Conservation (phyloP, 2,888 invertebrate genomes). For the Dascillus cervinus region DNA sequence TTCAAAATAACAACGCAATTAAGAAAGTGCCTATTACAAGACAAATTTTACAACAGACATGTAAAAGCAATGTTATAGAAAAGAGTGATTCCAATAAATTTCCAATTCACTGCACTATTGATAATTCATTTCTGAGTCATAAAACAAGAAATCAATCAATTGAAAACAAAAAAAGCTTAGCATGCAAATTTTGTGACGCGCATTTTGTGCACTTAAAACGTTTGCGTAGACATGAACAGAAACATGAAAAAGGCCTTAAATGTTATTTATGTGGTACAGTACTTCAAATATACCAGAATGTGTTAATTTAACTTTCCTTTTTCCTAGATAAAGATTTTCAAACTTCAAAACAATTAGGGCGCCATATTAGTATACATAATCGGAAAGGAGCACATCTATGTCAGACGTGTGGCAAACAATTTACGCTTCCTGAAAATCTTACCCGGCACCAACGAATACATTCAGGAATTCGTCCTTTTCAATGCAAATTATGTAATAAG, state of each 20-base stretch:
- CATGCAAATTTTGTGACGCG: constrained; percentile 8
- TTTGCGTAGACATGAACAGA: constrained; percentile 7
- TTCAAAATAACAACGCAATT: background rate
- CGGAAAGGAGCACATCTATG: constrained; percentile 14
- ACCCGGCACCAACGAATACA: constrained; percentile 11
- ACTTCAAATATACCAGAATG: background rate
- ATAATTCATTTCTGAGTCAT: too few relatives aligned
- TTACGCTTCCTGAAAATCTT: constrained; percentile 13
- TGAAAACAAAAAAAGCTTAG: constrained; percentile 3
- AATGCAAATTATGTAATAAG: constrained; percentile 10
- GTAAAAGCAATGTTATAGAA: background rate
- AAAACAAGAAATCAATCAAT: too few relatives aligned
- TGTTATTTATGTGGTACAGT: constrained; percentile 10
- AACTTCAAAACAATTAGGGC: constrained; percentile 6
- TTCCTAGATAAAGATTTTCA: constrained; percentile 4
- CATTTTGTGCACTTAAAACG: constrained; percentile 8
- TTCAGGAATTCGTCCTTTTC: constrained; percentile 8
- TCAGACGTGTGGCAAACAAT: constrained; percentile 14
- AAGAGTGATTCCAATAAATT: background rate
- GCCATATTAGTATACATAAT: constrained; percentile 11
- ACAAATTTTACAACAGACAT: background rate
- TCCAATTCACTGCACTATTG: too few relatives aligned
- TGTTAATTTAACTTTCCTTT: background rate
- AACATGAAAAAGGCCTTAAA: constrained; percentile 9
- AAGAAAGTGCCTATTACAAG: background rate